Conservation (phyloP, 2,113 vertebrate genomes). For the Scytalopus superciliaris region DNA sequence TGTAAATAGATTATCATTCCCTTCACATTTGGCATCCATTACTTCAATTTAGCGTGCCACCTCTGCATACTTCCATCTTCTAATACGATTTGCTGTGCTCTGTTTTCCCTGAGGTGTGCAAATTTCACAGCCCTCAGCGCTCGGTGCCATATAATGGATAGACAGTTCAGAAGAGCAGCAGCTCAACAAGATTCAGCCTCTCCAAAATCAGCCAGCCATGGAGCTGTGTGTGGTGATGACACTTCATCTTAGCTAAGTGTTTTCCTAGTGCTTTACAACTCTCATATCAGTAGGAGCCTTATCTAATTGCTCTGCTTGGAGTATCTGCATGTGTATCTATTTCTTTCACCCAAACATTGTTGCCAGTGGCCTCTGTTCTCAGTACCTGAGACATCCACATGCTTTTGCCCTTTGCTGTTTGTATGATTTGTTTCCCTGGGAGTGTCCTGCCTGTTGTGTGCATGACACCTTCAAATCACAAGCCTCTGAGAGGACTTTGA, state of each 20-base stretch:
- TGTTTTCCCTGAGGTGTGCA: background rate
- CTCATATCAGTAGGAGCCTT: background rate
- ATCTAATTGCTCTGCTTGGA: background rate
- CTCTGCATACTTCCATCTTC: background rate
- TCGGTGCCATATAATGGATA: fast-evolving
- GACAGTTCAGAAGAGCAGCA: background rate
- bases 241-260: constrained; percentile 29
- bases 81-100: fast-evolving
- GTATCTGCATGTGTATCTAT: background rate
- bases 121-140: background rate
- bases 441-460: background rate
- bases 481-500: background rate
- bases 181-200: background rate
- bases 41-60: background rate
- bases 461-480: background rate
- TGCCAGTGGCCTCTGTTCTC: background rate
- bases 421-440: background rate
- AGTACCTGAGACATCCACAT: background rate
- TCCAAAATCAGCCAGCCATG: constrained; percentile 17
- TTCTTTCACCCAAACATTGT: background rate
- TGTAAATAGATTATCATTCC: background rate
- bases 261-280: background rate
- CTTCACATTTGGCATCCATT: background rate
- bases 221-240: constrained; percentile 13
- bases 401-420: background rate